Conservation (phyloP, 2,113 vertebrate genomes). For the Lichenostomus cassidix region DNA sequence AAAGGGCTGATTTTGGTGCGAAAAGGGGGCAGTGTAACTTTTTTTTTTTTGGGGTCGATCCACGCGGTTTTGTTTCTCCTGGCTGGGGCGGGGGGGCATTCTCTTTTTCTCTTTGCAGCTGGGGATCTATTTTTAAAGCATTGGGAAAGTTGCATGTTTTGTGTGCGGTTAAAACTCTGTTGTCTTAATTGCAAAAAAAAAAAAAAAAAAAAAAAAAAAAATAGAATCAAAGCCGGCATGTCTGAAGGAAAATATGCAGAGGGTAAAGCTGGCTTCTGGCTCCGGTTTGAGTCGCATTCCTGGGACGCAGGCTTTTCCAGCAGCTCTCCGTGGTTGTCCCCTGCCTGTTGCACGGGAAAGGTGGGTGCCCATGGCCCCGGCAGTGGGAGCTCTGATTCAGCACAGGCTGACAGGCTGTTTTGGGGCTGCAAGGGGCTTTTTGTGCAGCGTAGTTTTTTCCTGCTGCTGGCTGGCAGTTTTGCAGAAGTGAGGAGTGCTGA, state of each 20-base stretch:
- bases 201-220: background rate
- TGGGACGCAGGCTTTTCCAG: background rate
- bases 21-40: background rate
- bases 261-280: background rate
- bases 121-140: background rate
- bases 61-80: background rate
- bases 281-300: background rate
- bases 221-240: background rate
- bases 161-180: background rate
- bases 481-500: constrained; percentile 15
- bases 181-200: background rate
- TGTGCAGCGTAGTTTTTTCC: background rate
- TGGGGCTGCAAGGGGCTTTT: constrained; percentile 50
- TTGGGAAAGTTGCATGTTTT: background rate
- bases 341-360: background rate
- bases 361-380: background rate
- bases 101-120: background rate
- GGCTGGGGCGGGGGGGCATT: background rate
- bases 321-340: background rate
- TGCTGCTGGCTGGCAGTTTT: background rate
- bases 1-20: background rate
- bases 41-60: background rate
- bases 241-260: background rate
- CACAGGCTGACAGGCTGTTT: background rate
- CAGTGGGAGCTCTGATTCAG: constrained; percentile 35